Conservation (phyloP, 1,140 invertebrate species). For the Hycleus phaleratus region DNA sequence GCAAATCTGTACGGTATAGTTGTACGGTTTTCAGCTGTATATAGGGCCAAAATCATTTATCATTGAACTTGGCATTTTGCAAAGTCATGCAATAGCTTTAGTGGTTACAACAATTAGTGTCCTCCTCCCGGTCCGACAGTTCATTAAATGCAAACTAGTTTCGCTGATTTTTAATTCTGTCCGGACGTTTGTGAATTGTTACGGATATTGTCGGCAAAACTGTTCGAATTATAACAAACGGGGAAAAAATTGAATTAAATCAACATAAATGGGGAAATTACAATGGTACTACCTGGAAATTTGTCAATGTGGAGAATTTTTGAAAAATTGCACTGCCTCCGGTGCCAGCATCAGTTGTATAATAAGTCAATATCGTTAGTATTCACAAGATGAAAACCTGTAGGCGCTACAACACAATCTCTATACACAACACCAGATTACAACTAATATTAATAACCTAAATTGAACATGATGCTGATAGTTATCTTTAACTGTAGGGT, state of each 20-base stretch:
- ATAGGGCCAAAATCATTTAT: slow-evolving; percentile 17
- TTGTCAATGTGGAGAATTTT: too few relatives aligned
- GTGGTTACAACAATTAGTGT: slow-evolving; percentile 19
- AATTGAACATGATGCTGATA: too few relatives aligned
- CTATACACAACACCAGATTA: too few relatives aligned
- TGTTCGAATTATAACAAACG: not conserved
- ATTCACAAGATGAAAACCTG: too few relatives aligned
- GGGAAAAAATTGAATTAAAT: too few relatives aligned
- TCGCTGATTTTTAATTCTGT: slow-evolving; percentile 3
- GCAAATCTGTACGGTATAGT: not conserved
- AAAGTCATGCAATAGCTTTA: slow-evolving; percentile 19
- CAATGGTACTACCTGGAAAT: not conserved
- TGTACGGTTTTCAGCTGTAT: slow-evolving; percentile 1
- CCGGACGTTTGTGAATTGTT: slow-evolving; percentile 3
- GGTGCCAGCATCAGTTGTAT: too few relatives aligned
- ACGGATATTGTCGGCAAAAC: slow-evolving; percentile 12
- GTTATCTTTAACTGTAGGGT: too few relatives aligned
- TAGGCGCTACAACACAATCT: too few relatives aligned
- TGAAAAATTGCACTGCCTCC: too few relatives aligned
- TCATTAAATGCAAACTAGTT: slow-evolving; percentile 17
- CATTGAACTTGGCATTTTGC: slow-evolving; percentile 15
- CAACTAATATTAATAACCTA: too few relatives aligned
- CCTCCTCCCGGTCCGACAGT: slow-evolving; percentile 10
- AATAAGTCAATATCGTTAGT: too few relatives aligned
- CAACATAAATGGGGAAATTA: not conserved